Evolutionary conservation across 2,888 invertebrate genomes (phyloP).

Genomic region (Apamea epomidion): DNA sequence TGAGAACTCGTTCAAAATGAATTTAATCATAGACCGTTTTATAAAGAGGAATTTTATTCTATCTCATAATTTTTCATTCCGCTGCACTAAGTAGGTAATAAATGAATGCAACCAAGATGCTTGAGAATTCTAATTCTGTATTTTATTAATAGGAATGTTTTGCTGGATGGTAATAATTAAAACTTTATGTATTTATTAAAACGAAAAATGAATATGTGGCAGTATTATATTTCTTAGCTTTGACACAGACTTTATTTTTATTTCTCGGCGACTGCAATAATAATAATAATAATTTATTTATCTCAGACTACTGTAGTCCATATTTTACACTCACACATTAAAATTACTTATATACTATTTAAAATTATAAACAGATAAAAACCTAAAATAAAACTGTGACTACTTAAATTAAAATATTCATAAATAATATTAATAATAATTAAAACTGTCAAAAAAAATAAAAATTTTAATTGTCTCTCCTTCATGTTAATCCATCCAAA

Average conservation of each 20-base stretch:
- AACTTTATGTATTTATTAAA: slow-evolving; percentile 3
- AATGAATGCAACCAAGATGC: slow-evolving; percentile 25
- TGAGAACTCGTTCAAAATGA: slow-evolving; percentile 27
- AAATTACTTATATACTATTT: no score
- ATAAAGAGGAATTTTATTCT: slow-evolving; percentile 28
- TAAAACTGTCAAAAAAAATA: no score
- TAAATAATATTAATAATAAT: no score
- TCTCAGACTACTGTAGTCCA: no score
- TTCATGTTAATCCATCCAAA: no score
- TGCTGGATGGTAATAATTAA: not conserved
- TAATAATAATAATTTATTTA: no score
- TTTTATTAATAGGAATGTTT: slow-evolving; percentile 2
- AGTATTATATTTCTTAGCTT: not conserved
- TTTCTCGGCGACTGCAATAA: no score
- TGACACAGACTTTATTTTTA: not conserved
- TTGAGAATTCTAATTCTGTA: slow-evolving; percentile 6
- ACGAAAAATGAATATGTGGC: not conserved
- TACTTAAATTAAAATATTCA: no score
- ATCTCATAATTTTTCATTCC: slow-evolving; percentile 26
- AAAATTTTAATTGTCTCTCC: no score
- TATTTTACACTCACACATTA: no score
- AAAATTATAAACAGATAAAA: no score
- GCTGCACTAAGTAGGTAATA: slow-evolving; percentile 30
- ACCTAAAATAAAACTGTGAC: no score
- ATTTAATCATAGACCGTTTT: slow-evolving; percentile 37